phyloP scores from a whole-genome alignment of 2,888 invertebrate genomes.

The Lamellibrachia satsuma region DNA sequence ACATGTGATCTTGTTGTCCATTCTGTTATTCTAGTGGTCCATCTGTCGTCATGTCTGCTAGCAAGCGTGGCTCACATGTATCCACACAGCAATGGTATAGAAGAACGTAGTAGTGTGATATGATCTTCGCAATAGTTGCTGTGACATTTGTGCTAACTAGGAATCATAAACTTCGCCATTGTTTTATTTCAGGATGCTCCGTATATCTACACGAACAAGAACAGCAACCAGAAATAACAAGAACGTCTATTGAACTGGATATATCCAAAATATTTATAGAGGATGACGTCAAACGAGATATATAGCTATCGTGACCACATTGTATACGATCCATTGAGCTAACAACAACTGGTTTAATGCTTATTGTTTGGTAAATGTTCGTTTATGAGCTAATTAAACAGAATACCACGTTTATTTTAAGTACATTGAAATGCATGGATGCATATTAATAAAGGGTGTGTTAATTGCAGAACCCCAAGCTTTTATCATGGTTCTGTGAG shows the following conservation, averaged over 20 bases:
- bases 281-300: too few species aligned
- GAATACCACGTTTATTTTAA: not conserved
- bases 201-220: not conserved
- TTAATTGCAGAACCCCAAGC: not conserved
- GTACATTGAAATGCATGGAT: too few species aligned
- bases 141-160: not conserved
- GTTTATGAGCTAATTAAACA: not conserved
- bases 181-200: not conserved
- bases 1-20: too few species aligned
- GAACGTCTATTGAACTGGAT: not conserved
- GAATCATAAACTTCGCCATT: not conserved
- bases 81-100: too few species aligned
- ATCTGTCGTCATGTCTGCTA: too few species aligned
- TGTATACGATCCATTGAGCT: not conserved
- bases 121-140: too few species aligned
- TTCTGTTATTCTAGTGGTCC: too few species aligned
- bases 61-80: too few species aligned
- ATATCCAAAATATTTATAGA: too few species aligned
- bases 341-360: not conserved
- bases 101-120: too few species aligned
- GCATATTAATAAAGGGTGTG: not conserved
- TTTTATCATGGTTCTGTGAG: not conserved
- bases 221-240: not conserved
- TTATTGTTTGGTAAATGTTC: not conserved
- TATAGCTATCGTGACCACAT: not conserved